Conservation (phyloP, 2,888 invertebrate species). For the Yponomeuta cagnagella region DNA sequence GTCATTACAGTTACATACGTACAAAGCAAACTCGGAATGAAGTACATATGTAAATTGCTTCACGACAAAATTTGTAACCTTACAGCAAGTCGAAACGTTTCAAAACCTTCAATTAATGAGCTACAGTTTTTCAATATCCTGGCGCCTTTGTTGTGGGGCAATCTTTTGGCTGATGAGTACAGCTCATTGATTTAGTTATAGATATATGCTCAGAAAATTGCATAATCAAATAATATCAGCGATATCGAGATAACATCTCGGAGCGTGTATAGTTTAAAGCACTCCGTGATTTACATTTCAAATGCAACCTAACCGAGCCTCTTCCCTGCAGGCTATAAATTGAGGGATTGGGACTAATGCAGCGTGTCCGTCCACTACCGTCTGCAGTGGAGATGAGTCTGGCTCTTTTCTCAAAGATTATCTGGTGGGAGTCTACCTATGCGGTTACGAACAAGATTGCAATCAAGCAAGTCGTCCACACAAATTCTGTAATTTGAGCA, state of each 20-base stretch:
- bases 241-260: not conserved
- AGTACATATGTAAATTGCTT: not conserved
- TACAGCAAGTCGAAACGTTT: not conserved
- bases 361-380: slow-evolving; percentile 31
- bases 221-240: not conserved
- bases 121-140: not conserved
- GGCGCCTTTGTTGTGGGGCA: not conserved
- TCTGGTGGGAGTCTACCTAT: not conserved
- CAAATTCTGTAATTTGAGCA: no score
- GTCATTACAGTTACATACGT: not conserved
- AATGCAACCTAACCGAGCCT: slow-evolving; percentile 27
- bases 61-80: not conserved
- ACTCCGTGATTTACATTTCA: slow-evolving; percentile 20
- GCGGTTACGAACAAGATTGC: not conserved
- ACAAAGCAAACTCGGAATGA: not conserved
- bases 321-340: slow-evolving; percentile 37
- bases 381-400: not conserved
- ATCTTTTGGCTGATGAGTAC: not conserved
- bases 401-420: not conserved
- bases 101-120: not conserved
- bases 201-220: not conserved
- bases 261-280: not conserved
- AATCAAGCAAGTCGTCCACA: not conserved
- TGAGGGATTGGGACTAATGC: slow-evolving; percentile 48
- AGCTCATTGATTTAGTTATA: not conserved